Evolutionary conservation across 1,140 invertebrate species (phyloP).

Genomic region (Rhagoletis zephyria): DNA sequence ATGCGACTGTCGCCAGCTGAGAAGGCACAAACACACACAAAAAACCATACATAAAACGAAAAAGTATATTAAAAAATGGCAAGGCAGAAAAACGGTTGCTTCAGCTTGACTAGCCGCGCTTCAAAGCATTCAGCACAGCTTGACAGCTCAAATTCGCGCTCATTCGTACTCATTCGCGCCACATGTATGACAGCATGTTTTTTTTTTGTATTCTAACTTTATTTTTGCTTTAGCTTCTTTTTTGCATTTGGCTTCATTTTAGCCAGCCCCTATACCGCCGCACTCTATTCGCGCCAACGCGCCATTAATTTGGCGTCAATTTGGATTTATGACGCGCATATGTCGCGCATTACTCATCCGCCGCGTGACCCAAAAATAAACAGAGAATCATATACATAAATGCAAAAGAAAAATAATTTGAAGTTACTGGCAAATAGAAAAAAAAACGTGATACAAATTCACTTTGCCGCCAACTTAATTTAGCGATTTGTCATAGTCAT

Average conservation of each 20-base stretch:
- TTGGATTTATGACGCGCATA: conserved; percentile 29
- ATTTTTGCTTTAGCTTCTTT: not conserved
- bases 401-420: not conserved
- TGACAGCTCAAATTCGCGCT: not conserved
- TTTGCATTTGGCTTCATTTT: not conserved
- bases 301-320: conserved; percentile 40
- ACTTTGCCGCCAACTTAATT: not conserved
- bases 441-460: no score
- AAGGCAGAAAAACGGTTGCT: not conserved
- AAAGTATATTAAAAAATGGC: not conserved
- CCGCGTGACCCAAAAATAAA: conserved; percentile 8
- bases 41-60: not conserved
- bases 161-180: not conserved
- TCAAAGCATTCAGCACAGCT: no score
- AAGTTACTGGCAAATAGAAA: not conserved
- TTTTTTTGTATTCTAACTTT: not conserved
- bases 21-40: not conserved
- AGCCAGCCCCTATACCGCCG: not conserved
- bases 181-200: not conserved
- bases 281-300: conserved; percentile 2
- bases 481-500: conserved; percentile 33
- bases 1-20: conserved; percentile 27
- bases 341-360: conserved; percentile 40
- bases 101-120: not conserved
- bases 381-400: not conserved